Conservation (phyloP, 92 coral and sea anemone genomes). For the Heliopora coerulea region DNA sequence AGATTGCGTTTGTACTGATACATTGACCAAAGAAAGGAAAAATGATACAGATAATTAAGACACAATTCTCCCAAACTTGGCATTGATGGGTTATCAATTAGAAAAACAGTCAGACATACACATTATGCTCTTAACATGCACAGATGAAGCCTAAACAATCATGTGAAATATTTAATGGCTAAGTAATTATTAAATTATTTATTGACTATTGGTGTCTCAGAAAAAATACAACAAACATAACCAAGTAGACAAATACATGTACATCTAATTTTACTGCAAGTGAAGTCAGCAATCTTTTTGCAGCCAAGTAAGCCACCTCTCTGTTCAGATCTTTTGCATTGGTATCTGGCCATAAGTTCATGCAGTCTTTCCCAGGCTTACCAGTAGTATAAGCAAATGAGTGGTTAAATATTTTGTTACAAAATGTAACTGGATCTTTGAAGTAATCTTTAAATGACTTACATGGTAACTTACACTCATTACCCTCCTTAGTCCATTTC, state of each 20-base stretch:
- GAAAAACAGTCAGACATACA: too few relatives aligned
- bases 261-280: constrained; percentile 36
- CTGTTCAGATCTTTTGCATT: constrained; percentile 54
- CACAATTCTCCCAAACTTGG: too few relatives aligned
- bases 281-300: constrained; percentile 47
- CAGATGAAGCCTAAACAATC: too few relatives aligned
- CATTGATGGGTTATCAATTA: too few relatives aligned
- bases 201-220: neutral
- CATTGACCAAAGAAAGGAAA: too few relatives aligned
- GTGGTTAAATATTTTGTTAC: constrained; percentile 77
- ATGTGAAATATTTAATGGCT: too few relatives aligned
- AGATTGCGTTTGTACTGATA: too few relatives aligned
- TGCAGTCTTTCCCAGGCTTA: constrained; percentile 76
- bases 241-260: neutral
- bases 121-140: too few relatives aligned
- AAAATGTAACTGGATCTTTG: constrained; percentile 62
- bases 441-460: constrained; percentile 84
- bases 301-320: constrained; percentile 71
- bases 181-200: too few relatives aligned
- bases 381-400: constrained; percentile 80
- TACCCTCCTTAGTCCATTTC: constrained; percentile 79
- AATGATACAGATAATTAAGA: too few relatives aligned
- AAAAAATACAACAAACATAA: neutral
- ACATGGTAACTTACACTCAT: constrained; percentile 80
- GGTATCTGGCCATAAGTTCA: constrained; percentile 91